Evolutionary conservation across 1,140 invertebrate genomes (phyloP), one percentile per base, ranked within the genome.

Genomic region (Campoletis sonorensis): DNA sequence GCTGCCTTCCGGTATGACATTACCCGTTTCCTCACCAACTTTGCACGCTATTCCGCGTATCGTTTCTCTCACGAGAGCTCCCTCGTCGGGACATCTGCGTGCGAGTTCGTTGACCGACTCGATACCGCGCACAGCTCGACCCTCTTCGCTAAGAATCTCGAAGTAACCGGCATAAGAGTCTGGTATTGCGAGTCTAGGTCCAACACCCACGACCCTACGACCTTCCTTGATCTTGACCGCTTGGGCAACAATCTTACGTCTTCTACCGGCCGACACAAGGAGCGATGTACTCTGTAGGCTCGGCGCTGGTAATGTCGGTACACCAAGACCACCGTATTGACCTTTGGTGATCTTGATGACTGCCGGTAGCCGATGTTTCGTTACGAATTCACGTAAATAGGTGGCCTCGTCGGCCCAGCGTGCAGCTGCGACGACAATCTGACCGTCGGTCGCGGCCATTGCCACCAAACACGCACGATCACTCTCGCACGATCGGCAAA

Each of bases 141-240:
- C 98, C 88, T 98, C 97, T 91, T 99, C 97, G 88, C 97, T 98
- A 30, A 98, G 92, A 45, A 98, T 94, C 92, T 99, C 98, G 90
- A 98, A 98, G 92, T 97, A 98, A 8, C 98, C 98, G 82, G 95
- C 93, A 90, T 98, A 99, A 10, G 95, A 95, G 80, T 98, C 95
- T 0, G 98, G 98, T 73, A 99, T 98, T 67, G 97, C 95, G 58
- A 98, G 92, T 86, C 96, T 94, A 0, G 96, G 96, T 13, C 97
- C 96, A 0, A 96, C 94, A 80, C 94, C 96, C 27, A 96, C 96
- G 84, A 95, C 94, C 82, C 95, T 93, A 23, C 94, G 91, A 0
- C 96, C 95, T 89, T 98, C 97, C 90, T 98, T 97, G 87, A 98
- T 95, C 92, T 97, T 98, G 61, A 98, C 96, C 75, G 97, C 97